phyloP scores from a whole-genome alignment of 1,140 invertebrate genomes.

The Apis cerana region DNA sequence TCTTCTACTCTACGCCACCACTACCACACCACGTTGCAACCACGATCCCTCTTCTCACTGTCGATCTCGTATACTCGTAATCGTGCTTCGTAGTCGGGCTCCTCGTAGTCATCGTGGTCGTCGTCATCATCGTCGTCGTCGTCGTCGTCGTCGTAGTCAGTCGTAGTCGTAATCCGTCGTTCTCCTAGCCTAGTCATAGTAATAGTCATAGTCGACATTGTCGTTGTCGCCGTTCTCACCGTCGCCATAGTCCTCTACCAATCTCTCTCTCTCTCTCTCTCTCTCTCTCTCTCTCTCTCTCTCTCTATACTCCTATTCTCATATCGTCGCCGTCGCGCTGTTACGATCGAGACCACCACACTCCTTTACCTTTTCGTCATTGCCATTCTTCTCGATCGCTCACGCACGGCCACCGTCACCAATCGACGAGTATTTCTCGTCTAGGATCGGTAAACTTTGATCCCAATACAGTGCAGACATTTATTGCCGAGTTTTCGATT shows the following conservation, averaged over 20 bases:
- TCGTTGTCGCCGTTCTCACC: not conserved
- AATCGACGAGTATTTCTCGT: no score
- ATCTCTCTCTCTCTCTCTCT: no score
- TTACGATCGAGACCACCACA: no score
- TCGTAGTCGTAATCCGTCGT: constrained; percentile 24
- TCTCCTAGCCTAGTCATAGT: constrained; percentile 20
- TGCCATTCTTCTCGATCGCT: no score
- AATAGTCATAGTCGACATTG: constrained; percentile 28
- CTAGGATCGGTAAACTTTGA: no score
- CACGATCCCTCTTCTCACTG: constrained; percentile 52
- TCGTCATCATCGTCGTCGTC: constrained; percentile 23
- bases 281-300: no score
- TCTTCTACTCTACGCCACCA: constrained; percentile 52
- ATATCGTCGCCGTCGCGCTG: constrained; percentile 19
- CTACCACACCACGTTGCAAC: constrained; percentile 7
- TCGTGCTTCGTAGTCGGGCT: not conserved
- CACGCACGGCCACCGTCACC: no score
- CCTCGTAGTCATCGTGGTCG: constrained; percentile 12
- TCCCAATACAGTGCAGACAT: no score
- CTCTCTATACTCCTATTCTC: constrained; percentile 9
- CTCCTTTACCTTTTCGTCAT: no score
- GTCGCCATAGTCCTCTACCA: constrained; percentile 2
- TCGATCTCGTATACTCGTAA: constrained; percentile 25
- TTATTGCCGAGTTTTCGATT: no score
- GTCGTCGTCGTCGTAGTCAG: constrained; percentile 34